A percentile compares a stretch with the other conserved stretches of the same genome.
Conservation (phyloP, 2,888 invertebrate species). For the Andrena fulva region DNA sequence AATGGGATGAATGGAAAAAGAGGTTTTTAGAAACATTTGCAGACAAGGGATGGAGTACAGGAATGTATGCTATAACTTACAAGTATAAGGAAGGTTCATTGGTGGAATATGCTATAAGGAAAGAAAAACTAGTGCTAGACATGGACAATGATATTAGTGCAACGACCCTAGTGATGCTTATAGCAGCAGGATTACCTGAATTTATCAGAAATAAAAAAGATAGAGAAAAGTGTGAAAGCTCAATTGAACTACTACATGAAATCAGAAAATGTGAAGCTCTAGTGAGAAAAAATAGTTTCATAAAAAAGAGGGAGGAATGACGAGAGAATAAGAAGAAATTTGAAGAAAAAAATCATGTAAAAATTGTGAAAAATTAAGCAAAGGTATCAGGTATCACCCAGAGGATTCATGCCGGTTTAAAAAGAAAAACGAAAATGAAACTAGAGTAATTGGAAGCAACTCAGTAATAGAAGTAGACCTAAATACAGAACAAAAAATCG, state of each 20-base stretch:
- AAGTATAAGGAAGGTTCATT: background rate
- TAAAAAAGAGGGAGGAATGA: background rate
- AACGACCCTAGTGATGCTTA: background rate
- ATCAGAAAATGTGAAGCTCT: background rate
- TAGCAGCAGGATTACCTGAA: background rate
- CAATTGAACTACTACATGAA: background rate
- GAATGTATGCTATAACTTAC: no score
- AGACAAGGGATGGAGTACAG: no score
- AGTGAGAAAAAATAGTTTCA: background rate
- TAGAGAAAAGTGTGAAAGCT: background rate
- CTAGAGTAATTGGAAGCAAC: background rate
- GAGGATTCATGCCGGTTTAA: slow-evolving; percentile 3
- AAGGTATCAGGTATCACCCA: slow-evolving; percentile 10
- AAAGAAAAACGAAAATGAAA: background rate
- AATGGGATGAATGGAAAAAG: no score
- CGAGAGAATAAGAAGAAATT: background rate
- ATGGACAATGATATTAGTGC: background rate
- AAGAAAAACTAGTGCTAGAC: background rate
- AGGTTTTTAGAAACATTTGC: no score
- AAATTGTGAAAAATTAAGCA: background rate
- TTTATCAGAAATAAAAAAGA: background rate
- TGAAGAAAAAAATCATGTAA: slow-evolving; percentile 13
- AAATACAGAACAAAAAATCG: background rate
- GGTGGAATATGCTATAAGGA: background rate
- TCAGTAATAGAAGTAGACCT: background rate